phyloP scores from a whole-genome alignment of 2,888 invertebrate genomes.

The Ormyrus pomaceus region DNA sequence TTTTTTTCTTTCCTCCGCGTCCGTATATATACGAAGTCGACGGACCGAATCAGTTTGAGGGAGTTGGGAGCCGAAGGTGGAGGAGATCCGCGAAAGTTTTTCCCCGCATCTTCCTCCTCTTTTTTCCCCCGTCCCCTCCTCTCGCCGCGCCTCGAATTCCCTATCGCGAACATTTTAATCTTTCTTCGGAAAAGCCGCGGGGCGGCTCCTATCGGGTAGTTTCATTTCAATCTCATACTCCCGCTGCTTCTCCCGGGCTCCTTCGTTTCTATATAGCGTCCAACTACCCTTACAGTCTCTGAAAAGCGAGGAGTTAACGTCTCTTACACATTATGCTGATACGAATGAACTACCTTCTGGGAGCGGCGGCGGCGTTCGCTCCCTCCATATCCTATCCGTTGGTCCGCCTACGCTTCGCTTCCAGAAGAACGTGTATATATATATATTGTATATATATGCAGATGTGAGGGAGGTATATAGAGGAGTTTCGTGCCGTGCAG shows the following conservation, averaged over 20 bases:
- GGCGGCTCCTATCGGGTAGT: constrained; percentile 66
- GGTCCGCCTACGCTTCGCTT: constrained; percentile 55
- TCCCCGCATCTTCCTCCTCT: constrained; percentile 38
- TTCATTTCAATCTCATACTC: constrained; percentile 71
- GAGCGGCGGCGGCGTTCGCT: constrained; percentile 28
- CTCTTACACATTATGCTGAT: constrained; percentile 70
- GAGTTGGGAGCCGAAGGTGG: constrained; percentile 32
- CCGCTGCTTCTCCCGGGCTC: constrained; percentile 45
- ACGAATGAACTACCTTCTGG: constrained; percentile 65
- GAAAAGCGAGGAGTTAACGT: constrained; percentile 66
- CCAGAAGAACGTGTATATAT: constrained; percentile 13
- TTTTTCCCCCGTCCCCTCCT: constrained; percentile 26
- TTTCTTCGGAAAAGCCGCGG: constrained; percentile 70
- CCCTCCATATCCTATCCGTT: constrained; percentile 56
- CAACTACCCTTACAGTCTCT: constrained; percentile 59
- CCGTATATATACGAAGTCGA: constrained; percentile 53
- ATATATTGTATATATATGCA: constrained; percentile 11
- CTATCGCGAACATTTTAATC: constrained; percentile 68
- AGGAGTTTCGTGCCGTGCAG: constrained; percentile 12
- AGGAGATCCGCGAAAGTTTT: constrained; percentile 45
- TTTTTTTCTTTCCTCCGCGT: not conserved
- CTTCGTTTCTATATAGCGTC: constrained; percentile 15
- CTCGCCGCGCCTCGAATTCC: constrained; percentile 45
- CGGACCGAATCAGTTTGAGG: constrained; percentile 54
- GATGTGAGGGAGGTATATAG: not conserved